Percentiles rank a stretch among this genome's conserved stretches.
Conservation (phyloP, 1,140 invertebrate species). For the Lepidurus couesii region DNA sequence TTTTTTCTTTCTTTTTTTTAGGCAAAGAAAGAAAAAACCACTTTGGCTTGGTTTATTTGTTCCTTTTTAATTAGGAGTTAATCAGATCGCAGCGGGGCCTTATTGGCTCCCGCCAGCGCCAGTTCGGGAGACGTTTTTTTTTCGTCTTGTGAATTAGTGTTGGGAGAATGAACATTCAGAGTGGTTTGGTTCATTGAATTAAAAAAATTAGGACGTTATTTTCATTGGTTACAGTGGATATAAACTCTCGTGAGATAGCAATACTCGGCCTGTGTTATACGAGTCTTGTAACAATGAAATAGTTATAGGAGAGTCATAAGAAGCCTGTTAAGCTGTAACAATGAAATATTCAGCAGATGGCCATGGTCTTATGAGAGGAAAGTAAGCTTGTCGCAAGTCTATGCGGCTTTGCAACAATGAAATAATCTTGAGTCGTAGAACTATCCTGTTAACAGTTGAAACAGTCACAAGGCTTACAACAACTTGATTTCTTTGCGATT, state of each 20-base stretch:
- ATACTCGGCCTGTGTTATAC: too few relatives aligned
- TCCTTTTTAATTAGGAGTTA: neutral
- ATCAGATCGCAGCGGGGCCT: slow-evolving; percentile 2
- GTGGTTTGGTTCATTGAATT: neutral
- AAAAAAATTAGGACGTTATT: too few relatives aligned
- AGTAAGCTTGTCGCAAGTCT: neutral
- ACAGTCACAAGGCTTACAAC: too few relatives aligned
- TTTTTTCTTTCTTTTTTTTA: neutral
- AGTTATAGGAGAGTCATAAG: neutral
- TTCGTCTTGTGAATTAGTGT: neutral
- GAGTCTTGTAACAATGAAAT: neutral
- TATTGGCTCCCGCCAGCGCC: neutral
- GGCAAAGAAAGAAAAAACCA: neutral
- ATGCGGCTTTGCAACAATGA: too few relatives aligned
- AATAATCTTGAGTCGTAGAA: too few relatives aligned
- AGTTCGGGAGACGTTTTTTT: neutral
- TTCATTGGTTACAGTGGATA: neutral
- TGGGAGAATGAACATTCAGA: neutral
- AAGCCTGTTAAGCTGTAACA: neutral
- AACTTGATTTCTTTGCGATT: neutral
- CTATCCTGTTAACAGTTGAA: too few relatives aligned
- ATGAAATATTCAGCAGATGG: neutral
- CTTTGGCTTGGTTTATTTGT: neutral
- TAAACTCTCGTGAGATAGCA: too few relatives aligned
- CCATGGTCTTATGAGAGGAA: neutral